Evolutionary conservation across 2,888 invertebrate genomes (phyloP), one percentile per base, ranked within the genome.

Genomic region (Pecten maximus): DNA sequence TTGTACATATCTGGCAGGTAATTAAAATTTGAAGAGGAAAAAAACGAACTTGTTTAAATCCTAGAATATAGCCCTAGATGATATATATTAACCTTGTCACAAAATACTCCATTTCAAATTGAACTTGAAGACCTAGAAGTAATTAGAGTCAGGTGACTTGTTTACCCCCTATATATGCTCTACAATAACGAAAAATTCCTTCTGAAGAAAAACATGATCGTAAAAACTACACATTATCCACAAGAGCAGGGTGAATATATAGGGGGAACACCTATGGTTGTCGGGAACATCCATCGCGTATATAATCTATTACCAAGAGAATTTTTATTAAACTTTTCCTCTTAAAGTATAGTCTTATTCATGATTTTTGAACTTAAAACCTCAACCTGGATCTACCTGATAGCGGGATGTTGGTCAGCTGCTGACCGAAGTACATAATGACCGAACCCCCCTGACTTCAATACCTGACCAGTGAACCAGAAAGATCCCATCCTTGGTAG

Each of bases 141-240:
- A 74, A 74, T 74, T 35, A 74, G 23, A 1, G 28, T 74, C 35
- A 28, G 8, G 74, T 74, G 74, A 74, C 74, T 28, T 74, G 74
- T 74, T 74, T 74, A 74, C 35, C 6, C 74, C 74, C 35, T 35
- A 74, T 54, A n/a, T n/a, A n/a, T 54, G 19, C 28, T 35, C 74
- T 74, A 74, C 74, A 74, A 74, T 74, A 28, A 74, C 35, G 35
- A 74, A 74, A 74, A 74, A 74, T 74, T 74, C 74, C 74, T 74
- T 74, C 35, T 15, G 28, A 74, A 35, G 74, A 74, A 74, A 44
- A 74, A 74, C 74, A 74, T 74, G 74, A 74, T 74, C 74, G 16
- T 74, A 74, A 74, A 74, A 74, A 74, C 74, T 12, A 74, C 35
- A 74, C 74, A 35, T 28, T 74, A 74, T 74, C 74, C 28, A 35